Evolutionary conservation across 2,888 invertebrate genomes (phyloP).

Genomic region (Caenorhabditis wallacei): DNA sequence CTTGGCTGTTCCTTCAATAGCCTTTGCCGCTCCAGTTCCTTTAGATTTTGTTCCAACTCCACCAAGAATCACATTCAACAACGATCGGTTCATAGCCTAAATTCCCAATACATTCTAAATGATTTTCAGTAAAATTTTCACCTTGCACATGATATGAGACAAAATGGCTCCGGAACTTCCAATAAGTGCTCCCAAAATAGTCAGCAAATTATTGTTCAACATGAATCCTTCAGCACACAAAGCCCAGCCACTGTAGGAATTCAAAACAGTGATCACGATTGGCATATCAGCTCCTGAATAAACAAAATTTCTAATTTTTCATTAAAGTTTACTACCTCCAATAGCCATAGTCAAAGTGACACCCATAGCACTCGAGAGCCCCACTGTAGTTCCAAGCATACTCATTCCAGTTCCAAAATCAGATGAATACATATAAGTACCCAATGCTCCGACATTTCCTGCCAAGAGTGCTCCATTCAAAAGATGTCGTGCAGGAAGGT

Average conservation of each 20-base stretch:
- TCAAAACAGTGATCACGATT: constrained; percentile 93
- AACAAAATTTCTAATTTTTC: background rate
- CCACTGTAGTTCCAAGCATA: constrained; percentile 89
- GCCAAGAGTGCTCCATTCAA: constrained; percentile 86
- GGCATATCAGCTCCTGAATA: constrained; percentile 92
- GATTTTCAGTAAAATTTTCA: background rate
- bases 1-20: constrained; percentile 90
- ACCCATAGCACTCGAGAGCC: constrained; percentile 90
- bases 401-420: constrained; percentile 87
- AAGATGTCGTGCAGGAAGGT: constrained; percentile 91
- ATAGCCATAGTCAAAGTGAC: constrained; percentile 93
- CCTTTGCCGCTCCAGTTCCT: constrained; percentile 89
- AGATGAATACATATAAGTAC: constrained; percentile 83
- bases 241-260: constrained; percentile 95
- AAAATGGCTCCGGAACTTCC: constrained; percentile 94
- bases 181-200: constrained; percentile 93
- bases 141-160: constrained; percentile 94
- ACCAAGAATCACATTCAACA: constrained; percentile 92
- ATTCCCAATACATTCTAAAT: background rate
- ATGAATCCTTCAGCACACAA: constrained; percentile 95
- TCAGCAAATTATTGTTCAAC: constrained; percentile 94
- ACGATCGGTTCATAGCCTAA: constrained; percentile 88
- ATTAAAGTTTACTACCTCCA: constrained; percentile 87
- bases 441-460: constrained; percentile 88
- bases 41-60: constrained; percentile 89